Conservation (phyloP, 2,888 invertebrate genomes). For the Tetramorium bicarinatum region DNA sequence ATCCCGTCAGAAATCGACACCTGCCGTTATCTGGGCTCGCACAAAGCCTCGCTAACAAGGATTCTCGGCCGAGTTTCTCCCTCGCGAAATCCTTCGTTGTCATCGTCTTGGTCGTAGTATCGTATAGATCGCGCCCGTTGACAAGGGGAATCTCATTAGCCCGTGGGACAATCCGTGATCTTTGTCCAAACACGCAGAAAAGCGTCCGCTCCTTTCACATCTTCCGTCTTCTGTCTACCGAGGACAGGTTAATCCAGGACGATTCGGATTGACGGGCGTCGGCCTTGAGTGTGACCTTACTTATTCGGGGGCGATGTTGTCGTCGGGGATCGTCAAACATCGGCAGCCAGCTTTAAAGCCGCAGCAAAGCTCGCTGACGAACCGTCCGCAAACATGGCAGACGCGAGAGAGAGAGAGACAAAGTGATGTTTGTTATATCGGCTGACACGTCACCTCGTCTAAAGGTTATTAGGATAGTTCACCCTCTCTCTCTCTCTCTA, state of each 20-base stretch:
- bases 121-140: slow-evolving; percentile 68
- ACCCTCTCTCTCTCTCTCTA: no score
- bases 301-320: slow-evolving; percentile 56
- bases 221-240: slow-evolving; percentile 63
- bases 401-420: background rate
- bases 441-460: slow-evolving; percentile 14
- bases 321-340: slow-evolving; percentile 70
- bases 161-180: slow-evolving; percentile 72
- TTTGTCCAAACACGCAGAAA: slow-evolving; percentile 73
- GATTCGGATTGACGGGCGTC: slow-evolving; percentile 76
- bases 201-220: slow-evolving; percentile 55
- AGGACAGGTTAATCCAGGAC: slow-evolving; percentile 68
- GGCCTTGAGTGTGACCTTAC: slow-evolving; percentile 68
- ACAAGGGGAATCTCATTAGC: slow-evolving; percentile 77
- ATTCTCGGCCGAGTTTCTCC: slow-evolving; percentile 69
- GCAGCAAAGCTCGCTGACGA: slow-evolving; percentile 62
- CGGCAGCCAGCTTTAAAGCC: slow-evolving; percentile 64
- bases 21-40: slow-evolving; percentile 59
- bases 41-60: slow-evolving; percentile 69
- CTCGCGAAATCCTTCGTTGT: slow-evolving; percentile 64
- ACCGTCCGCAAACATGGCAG: slow-evolving; percentile 60
- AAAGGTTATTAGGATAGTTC: slow-evolving; percentile 36
- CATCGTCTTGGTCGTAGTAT: slow-evolving; percentile 57
- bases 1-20: slow-evolving; percentile 73
- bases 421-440: slow-evolving; percentile 40